Conservation (phyloP, 1,140 invertebrate species). For the Mizuhopecten yessoensis region DNA sequence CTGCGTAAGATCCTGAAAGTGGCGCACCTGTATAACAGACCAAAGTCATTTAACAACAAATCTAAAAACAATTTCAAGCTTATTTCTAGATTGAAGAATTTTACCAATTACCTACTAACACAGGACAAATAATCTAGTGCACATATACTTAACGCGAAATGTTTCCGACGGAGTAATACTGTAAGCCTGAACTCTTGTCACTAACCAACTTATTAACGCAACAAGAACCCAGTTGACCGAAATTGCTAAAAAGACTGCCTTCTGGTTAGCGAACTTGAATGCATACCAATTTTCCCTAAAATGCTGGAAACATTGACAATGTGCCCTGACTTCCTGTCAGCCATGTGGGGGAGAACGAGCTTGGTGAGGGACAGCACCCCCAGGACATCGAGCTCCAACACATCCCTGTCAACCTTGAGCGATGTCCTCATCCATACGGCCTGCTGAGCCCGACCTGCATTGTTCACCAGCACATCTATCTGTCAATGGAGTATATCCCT, state of each 20-base stretch:
- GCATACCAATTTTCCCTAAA: slow-evolving; percentile 87
- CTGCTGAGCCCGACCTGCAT: slow-evolving; percentile 88
- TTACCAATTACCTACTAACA: too few species aligned
- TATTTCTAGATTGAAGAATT: too few species aligned
- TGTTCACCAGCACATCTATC: slow-evolving; percentile 84
- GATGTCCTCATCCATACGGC: slow-evolving; percentile 91
- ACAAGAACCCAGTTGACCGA: too few species aligned
- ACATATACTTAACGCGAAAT: too few species aligned
- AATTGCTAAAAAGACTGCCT: too few species aligned
- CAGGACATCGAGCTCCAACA: slow-evolving; percentile 94
- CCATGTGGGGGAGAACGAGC: slow-evolving; percentile 82
- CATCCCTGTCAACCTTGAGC: slow-evolving; percentile 89
- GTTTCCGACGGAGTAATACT: too few species aligned
- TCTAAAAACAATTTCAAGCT: too few species aligned
- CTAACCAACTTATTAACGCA: too few species aligned
- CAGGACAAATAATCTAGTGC: too few species aligned
- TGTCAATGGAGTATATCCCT: slow-evolving; percentile 55
- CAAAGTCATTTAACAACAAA: too few species aligned
- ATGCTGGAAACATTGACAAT: slow-evolving; percentile 83
- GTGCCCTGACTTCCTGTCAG: slow-evolving; percentile 79
- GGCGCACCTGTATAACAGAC: slow-evolving; percentile 87
- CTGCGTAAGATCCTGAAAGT: slow-evolving; percentile 91
- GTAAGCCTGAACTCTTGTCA: too few species aligned
- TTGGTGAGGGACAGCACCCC: slow-evolving; percentile 87
- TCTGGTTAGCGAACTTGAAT: too few species aligned